phyloP scores from a whole-genome alignment of 2,113 vertebrate species.

The Rhynchomys soricoides region DNA sequence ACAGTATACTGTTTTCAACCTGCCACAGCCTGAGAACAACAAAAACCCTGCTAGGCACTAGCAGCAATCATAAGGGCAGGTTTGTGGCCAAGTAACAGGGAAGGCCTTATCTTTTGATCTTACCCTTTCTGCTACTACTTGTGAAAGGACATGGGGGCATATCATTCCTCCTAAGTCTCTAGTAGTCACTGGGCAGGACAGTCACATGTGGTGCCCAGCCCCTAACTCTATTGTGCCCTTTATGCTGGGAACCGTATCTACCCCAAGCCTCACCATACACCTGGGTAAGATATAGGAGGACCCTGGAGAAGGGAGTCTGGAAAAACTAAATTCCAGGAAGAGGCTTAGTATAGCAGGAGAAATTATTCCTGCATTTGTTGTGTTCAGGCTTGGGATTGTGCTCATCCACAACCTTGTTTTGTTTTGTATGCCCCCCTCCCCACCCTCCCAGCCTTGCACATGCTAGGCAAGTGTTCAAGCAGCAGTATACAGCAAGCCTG shows the following conservation, averaged over 20 bases:
- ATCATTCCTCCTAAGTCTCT: background rate
- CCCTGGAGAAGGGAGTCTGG: no score
- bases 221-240: background rate
- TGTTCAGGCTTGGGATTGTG: background rate
- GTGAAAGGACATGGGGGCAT: no score
- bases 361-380: background rate
- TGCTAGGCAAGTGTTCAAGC: background rate
- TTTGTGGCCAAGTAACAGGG: background rate
- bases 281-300: background rate
- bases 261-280: background rate
- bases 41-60: background rate
- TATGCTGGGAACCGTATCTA: background rate
- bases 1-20: background rate
- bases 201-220: background rate
- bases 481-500: background rate
- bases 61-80: background rate
- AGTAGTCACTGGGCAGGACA: background rate
- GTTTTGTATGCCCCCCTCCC: background rate
- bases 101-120: background rate
- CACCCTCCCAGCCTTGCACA: background rate
- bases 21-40: background rate
- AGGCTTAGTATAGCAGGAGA: background rate
- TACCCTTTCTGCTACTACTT: background rate
- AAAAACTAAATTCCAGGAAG: constrained; percentile 21
- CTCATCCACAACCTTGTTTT: background rate